Evolutionary conservation across 2,888 invertebrate species (phyloP), one percentile per base, ranked within the genome.

Genomic region (Prosapia bicincta): DNA sequence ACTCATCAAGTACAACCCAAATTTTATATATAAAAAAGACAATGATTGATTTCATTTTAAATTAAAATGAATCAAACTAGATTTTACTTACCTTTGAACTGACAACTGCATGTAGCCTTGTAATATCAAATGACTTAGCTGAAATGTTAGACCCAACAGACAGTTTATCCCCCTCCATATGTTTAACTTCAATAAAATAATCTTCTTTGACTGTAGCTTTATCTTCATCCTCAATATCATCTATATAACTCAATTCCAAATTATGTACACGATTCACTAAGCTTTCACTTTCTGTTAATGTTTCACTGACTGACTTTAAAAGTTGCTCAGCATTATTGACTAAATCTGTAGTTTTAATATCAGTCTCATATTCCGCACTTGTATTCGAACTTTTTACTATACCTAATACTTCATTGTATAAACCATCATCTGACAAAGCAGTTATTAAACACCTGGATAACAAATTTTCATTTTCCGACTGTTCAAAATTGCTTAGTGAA

Each of bases 271-370:
- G 25, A 66, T 70, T 68, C 23, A 74, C 68, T 32, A 76, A 28
- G 68, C 71, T 84, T 79, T 86, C 85, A 81, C 85, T 86, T 71
- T 83, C 83, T 65, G 82, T 82, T 73, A 87, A 81, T 0, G 86
- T 86, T 54, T 84, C 85, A 75, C 84, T 84, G 10, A 87, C 86
- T 7, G 85, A 86, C 76, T 84, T 83, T 30, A 87, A 80, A 15
- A 87, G 80, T 77, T 83, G 83, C 79, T 86, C 85, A 3, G 87
- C 85, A 72, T 86, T 86, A 75, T 84, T 83, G 66, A 87, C 78
- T 69, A 87, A 81, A 74, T 85, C 83, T 20, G 54, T 54, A 20
- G 54, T 54, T 54, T n/a, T 54, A 20, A 54, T 20, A 20, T 54
- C 20, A 5, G 54, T 5, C 1, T 54, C 54, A 20, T 54, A 6